Percentiles rank a stretch among this genome's conserved stretches.
phyloP scores from a whole-genome alignment of 2,888 invertebrate species.

The Drosophila longiperda region DNA sequence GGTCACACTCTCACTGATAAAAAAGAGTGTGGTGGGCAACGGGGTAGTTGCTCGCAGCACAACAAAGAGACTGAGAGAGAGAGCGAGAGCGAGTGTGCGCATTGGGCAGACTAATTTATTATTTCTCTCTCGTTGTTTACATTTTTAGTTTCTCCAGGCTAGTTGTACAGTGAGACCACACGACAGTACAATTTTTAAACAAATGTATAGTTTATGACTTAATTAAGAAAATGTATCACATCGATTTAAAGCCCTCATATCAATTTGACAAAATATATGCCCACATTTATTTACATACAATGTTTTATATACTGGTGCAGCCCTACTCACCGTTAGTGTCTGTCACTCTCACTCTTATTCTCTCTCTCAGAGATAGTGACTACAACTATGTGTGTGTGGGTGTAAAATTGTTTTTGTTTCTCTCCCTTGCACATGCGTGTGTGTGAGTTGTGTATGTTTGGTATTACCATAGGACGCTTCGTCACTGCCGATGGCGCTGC shows the following conservation, averaged over 20 bases:
- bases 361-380: constrained; percentile 16
- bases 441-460: constrained; percentile 36
- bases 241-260: neutral
- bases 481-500: constrained; percentile 30
- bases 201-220: neutral
- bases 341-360: neutral
- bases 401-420: neutral
- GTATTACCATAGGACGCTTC: constrained; percentile 53
- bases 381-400: constrained; percentile 12
- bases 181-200: neutral
- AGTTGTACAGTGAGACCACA: constrained; percentile 39
- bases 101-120: constrained; percentile 15
- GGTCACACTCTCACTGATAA: constrained; percentile 38
- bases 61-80: constrained; percentile 5
- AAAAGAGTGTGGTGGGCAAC: neutral
- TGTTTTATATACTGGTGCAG: constrained; percentile 8
- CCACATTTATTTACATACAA: neutral
- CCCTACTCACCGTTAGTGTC: constrained; percentile 4
- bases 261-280: neutral
- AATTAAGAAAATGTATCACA: neutral
- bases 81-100: constrained; percentile 40
- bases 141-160: constrained; percentile 33
- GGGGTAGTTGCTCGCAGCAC: constrained; percentile 2
- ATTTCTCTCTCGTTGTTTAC: constrained; percentile 48
- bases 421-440: constrained; percentile 1